Evolutionary conservation across 1,140 invertebrate genomes (phyloP).

Genomic region (Mactra quadrangularis): DNA sequence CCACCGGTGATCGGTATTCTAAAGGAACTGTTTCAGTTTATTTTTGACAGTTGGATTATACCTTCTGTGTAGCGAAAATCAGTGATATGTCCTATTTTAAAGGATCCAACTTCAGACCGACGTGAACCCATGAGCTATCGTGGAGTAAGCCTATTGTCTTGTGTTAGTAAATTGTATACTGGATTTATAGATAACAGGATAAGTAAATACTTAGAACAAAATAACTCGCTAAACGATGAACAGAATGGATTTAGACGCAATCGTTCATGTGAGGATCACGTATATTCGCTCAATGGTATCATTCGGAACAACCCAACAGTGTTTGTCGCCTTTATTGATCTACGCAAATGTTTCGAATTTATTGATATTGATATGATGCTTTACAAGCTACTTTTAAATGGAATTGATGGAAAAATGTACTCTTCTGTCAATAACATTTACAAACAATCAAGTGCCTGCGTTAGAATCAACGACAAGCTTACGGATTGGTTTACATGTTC

Average conservation of each 20-base stretch:
- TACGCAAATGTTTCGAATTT: slow-evolving; percentile 4
- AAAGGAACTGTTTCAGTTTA: slow-evolving; percentile 13
- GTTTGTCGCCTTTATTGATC: not conserved
- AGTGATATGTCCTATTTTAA: slow-evolving; percentile 41
- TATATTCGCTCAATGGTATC: slow-evolving; percentile 19
- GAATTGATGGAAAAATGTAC: slow-evolving; percentile 8
- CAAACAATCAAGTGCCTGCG: slow-evolving; percentile 7
- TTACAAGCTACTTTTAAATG: slow-evolving; percentile 7
- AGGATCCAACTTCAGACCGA: slow-evolving; percentile 18
- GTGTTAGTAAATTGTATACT: slow-evolving; percentile 24
- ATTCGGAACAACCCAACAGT: slow-evolving; percentile 5
- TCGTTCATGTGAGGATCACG: slow-evolving; percentile 32
- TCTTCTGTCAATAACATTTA: not conserved
- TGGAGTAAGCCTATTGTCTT: slow-evolving; percentile 38
- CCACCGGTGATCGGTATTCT: not conserved
- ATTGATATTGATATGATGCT: slow-evolving; percentile 11
- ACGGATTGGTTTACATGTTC: no score
- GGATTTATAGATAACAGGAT: slow-evolving; percentile 24
- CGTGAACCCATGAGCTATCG: slow-evolving; percentile 13
- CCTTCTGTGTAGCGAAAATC: slow-evolving; percentile 34
- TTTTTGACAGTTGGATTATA: slow-evolving; percentile 15
- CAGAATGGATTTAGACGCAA: slow-evolving; percentile 37
- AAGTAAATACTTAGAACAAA: not conserved
- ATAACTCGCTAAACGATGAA: slow-evolving; percentile 9
- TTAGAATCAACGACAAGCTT: not conserved